Evolutionary conservation across 2,888 invertebrate species (phyloP).

Genomic region (Trilocha varians): DNA sequence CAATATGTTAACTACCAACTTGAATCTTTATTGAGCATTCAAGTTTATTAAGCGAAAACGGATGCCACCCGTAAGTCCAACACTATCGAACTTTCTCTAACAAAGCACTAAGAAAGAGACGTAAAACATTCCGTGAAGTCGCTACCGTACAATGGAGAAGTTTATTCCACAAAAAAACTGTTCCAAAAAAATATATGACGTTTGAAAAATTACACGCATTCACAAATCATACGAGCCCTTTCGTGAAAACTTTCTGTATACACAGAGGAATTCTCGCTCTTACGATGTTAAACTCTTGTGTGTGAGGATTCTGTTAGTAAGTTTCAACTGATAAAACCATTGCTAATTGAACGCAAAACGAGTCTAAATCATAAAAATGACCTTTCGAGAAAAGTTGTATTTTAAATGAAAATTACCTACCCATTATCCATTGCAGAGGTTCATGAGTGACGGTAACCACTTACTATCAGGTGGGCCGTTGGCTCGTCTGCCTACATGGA

Average conservation of each 20-base stretch:
- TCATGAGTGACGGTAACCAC: no score
- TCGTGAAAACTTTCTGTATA: constrained; percentile 58
- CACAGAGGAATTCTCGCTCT: constrained; percentile 63
- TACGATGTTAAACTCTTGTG: constrained; percentile 42
- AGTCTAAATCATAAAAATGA: no score
- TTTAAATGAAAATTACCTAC: no score
- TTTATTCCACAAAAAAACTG: constrained; percentile 45
- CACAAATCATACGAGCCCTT: constrained; percentile 69
- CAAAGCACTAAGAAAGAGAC: constrained; percentile 47
- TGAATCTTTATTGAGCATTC: constrained; percentile 30
- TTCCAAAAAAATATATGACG: constrained; percentile 69
- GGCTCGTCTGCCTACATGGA: no score
- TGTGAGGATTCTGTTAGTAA: constrained; percentile 21
- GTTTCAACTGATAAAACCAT: no score
- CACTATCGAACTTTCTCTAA: constrained; percentile 53
- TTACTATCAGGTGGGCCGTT: no score
- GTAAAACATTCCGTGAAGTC: constrained; percentile 56
- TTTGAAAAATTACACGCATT: constrained; percentile 73
- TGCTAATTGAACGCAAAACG: no score
- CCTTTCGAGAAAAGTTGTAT: no score
- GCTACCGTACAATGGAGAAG: constrained; percentile 57
- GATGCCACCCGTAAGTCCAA: constrained; percentile 40
- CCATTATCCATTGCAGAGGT: no score
- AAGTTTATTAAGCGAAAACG: constrained; percentile 37
- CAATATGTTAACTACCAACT: constrained; percentile 17